Base-by-base conservation (phyloP, 64 coral and sea anemone species). In the Exaiptasia diaphana region DNA sequence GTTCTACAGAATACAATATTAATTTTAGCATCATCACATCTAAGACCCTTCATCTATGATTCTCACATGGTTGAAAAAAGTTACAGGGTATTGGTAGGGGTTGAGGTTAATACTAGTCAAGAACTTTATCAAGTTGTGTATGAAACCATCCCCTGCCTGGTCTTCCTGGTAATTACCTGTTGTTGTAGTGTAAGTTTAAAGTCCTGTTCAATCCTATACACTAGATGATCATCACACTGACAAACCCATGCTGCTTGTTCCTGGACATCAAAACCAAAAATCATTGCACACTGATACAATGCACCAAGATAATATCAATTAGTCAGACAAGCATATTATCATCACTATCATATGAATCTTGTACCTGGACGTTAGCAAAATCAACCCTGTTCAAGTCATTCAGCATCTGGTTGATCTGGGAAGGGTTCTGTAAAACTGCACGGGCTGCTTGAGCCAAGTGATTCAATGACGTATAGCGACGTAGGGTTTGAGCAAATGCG, bases 221-320 rank as follows among this genome's bases (percentile, higher is more conserved):
- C 95, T 25, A 99, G 65, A 33, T 81, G 73, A 26, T 99, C 95
- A 53, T 99, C 95, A 67, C 95, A 99, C 68, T 99, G 95, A 77
- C 95, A 99, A 5, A 99, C 95, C 95, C 95, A 99, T 22, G 95
- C 87, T 2, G 95, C 95, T 75, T 99, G 95, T 74, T 99, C 95
- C 95, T 99, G 38, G n/a, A n/a, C 8, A 1, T 2, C 24, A 67
- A 1, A 68, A n/a, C 67, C 52, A 82, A 50, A 45, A 17, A 28
- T 9, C 14, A 11, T 57, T 22, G 0, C 30, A 67, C 46, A 22
- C 65, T 50, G 20, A 15, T 31, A 67, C 15, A 40, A 38, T 23
- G 18, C n/a, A 58, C 20, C n/a, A n/a, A n/a, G n/a, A n/a, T n/a
- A n/a, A n/a, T n/a, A n/a, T n/a, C n/a, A n/a, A n/a, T n/a, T n/a